Evolutionary conservation across 2,113 vertebrate species (phyloP).

Genomic region (Burhinus oedicnemus): DNA sequence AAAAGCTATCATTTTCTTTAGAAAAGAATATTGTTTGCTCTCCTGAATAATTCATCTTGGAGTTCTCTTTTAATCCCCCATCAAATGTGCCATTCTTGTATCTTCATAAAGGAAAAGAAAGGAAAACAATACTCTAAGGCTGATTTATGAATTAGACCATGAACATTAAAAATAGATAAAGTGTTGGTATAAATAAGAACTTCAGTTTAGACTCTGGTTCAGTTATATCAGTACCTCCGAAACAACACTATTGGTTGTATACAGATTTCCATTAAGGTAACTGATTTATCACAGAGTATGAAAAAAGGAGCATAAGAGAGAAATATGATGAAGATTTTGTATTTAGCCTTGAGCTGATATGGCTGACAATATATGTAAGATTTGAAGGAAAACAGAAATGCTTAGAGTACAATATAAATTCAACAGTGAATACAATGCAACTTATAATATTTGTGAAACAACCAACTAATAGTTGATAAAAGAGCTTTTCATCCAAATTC

Average conservation of each 20-base stretch:
- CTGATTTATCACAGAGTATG: background rate
- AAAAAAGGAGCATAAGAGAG: background rate
- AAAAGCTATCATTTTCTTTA: conserved; percentile 28
- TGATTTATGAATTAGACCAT: conserved; percentile 50
- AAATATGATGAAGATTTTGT: background rate
- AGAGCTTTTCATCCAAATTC: background rate
- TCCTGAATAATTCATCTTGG: conserved; percentile 51
- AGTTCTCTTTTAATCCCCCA: conserved; percentile 39
- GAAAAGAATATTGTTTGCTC: conserved; percentile 31
- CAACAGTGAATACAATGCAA: background rate
- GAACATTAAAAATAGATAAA: conserved; percentile 45
- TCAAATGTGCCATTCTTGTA: conserved; percentile 15
- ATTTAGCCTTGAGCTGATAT: background rate
- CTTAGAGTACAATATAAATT: background rate
- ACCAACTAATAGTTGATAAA: background rate
- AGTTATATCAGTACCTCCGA: background rate
- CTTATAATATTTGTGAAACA: background rate
- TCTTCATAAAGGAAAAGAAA: conserved; percentile 4
- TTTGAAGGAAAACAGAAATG: background rate
- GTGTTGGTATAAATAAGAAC: background rate
- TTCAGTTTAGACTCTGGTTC: background rate
- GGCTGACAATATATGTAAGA: background rate
- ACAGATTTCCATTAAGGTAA: background rate
- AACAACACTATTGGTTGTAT: background rate
- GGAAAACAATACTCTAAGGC: background rate